phyloP scores from a whole-genome alignment of 2,888 invertebrate species.

The Epicampocera succincta region DNA sequence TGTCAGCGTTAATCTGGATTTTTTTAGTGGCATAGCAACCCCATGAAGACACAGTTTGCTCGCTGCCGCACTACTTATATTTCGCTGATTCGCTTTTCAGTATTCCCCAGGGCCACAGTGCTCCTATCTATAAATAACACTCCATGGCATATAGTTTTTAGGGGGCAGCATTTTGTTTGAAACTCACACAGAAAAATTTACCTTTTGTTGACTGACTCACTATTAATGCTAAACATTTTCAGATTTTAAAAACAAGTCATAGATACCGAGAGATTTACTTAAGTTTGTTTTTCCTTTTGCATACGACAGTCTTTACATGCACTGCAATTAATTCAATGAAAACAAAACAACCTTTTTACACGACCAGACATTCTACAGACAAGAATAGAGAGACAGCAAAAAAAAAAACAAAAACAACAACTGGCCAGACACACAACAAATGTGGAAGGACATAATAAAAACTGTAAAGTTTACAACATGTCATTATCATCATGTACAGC shows the following conservation, averaged over 20 bases:
- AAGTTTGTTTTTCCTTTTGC: slow-evolving; percentile 21
- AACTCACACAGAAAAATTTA: no score
- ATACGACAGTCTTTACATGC: slow-evolving; percentile 49
- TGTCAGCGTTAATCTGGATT: no score
- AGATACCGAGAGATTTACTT: slow-evolving; percentile 24
- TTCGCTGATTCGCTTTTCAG: no score
- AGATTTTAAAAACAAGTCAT: neutral
- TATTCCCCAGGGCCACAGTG: no score
- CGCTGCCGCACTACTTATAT: no score
- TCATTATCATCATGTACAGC: slow-evolving; percentile 53
- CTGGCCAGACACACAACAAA: slow-evolving; percentile 49
- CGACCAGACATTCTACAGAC: slow-evolving; percentile 55
- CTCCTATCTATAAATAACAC: no score
- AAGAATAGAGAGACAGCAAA: slow-evolving; percentile 36
- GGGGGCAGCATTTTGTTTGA: no score
- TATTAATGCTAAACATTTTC: neutral
- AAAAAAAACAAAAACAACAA: slow-evolving; percentile 36
- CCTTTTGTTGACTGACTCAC: slow-evolving; percentile 3
- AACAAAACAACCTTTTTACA: slow-evolving; percentile 29
- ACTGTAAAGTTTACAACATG: slow-evolving; percentile 58
- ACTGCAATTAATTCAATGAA: slow-evolving; percentile 53
- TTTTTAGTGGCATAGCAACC: no score
- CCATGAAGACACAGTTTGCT: no score
- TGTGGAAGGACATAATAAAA: slow-evolving; percentile 54
- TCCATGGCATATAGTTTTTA: no score